A percentile compares a stretch with the other conserved stretches of the same genome.
phyloP scores from a whole-genome alignment of 2,888 invertebrate species.

The Lycia hirtaria region DNA sequence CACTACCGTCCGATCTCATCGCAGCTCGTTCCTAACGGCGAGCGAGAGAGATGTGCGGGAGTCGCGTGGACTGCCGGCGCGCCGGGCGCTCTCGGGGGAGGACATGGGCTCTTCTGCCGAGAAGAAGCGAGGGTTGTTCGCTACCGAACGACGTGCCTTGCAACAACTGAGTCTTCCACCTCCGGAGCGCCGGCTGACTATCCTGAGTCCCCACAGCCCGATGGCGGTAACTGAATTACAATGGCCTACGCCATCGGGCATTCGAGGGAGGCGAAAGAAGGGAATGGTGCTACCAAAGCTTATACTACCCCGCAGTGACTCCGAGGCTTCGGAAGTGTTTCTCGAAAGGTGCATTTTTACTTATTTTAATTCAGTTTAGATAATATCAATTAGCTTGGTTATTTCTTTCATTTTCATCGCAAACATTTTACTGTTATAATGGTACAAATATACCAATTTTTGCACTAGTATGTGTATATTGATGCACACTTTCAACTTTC shows the following conservation, averaged over 20 bases:
- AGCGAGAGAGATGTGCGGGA: slow-evolving; percentile 89
- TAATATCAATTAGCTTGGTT: not conserved
- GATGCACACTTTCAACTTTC: too few species aligned
- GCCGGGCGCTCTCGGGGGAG: slow-evolving; percentile 87
- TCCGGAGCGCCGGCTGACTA: slow-evolving; percentile 89
- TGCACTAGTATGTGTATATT: too few species aligned
- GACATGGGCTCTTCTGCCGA: slow-evolving; percentile 87
- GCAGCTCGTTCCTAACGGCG: slow-evolving; percentile 87
- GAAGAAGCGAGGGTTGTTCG: slow-evolving; percentile 88
- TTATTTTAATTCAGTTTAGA: slow-evolving; percentile 1
- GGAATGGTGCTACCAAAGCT: slow-evolving; percentile 90
- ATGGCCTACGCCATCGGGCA: slow-evolving; percentile 85
- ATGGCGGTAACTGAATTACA: slow-evolving; percentile 88
- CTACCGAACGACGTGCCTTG: slow-evolving; percentile 87
- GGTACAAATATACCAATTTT: too few species aligned
- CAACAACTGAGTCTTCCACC: slow-evolving; percentile 90
- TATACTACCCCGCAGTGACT: slow-evolving; percentile 90
- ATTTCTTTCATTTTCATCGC: too few species aligned
- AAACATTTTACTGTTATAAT: too few species aligned
- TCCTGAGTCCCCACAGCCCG: slow-evolving; percentile 92
- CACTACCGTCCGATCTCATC: slow-evolving; percentile 78
- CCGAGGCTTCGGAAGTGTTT: slow-evolving; percentile 88
- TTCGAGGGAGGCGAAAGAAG: slow-evolving; percentile 88
- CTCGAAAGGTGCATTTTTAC: slow-evolving; percentile 84
- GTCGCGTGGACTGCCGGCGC: slow-evolving; percentile 86